A percentile compares a stretch with the other conserved stretches of the same genome.
These are phyloP conservation scores for Maniola jurtina DNA, from an alignment of 1,140 invertebrate species.

Conservation along the genomic window DNA sequence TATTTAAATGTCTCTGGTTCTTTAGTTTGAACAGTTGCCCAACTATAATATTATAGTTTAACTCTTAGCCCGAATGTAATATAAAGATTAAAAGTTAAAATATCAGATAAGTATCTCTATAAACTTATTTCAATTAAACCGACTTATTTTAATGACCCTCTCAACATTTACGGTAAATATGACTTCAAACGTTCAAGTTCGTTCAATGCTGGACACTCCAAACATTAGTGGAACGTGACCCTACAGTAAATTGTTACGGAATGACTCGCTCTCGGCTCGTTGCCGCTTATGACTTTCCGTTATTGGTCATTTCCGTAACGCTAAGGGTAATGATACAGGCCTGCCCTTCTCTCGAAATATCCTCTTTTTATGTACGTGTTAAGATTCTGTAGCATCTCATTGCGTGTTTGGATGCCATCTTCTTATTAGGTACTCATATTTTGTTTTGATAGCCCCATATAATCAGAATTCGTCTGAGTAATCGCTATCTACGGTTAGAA, in stretches of 20 bases:
- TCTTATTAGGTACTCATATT: too few species aligned
- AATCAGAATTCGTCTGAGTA: too few species aligned
- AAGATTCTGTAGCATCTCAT: background rate
- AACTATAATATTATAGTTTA: too few species aligned
- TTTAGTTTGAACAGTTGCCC: too few species aligned
- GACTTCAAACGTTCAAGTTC: conserved; percentile 7
- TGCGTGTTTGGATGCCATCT: background rate
- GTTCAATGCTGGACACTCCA: conserved; percentile 17
- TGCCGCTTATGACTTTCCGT: conserved; percentile 27
- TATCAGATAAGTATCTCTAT: too few species aligned
- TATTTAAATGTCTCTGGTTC: too few species aligned
- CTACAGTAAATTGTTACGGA: conserved; percentile 27
- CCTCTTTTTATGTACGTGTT: conserved; percentile 1
- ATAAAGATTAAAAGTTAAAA: too few species aligned
- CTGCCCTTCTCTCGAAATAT: conserved; percentile 15
- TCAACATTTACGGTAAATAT: conserved; percentile 16
- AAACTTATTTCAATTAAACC: background rate
- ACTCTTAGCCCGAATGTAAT: too few species aligned
- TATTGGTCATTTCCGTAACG: conserved; percentile 27
- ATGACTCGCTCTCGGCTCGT: conserved; percentile 23
- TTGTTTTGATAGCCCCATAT: too few species aligned
- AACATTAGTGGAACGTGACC: conserved; percentile 27
- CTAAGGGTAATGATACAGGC: conserved; percentile 24
- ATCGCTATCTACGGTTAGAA: too few species aligned
- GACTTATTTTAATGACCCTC: conserved; percentile 4